Evolutionary conservation across 2,113 vertebrate genomes (phyloP).

Genomic region (Datnioides undecimradiatus): DNA sequence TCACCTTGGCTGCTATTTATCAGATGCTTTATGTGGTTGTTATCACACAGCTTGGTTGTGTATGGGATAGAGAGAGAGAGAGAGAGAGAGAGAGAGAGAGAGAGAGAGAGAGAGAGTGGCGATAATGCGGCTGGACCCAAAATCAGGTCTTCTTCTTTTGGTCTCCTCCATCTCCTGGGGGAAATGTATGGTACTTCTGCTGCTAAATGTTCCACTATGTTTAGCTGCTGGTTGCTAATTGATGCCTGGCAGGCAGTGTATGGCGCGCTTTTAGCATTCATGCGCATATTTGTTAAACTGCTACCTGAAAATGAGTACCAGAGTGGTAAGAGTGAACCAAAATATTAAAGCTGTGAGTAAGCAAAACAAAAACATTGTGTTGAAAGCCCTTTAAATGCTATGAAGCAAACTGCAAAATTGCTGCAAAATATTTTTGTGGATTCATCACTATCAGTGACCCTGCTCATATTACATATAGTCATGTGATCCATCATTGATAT

Average conservation of each 20-base stretch:
- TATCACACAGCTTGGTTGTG: conserved; percentile 21
- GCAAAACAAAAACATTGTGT: not conserved
- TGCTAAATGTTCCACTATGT: not conserved
- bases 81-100: too few species aligned
- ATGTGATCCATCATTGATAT: not conserved
- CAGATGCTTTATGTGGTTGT: conserved; percentile 57
- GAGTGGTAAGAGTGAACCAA: not conserved
- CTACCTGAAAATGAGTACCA: not conserved
- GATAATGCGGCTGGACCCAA: too few species aligned
- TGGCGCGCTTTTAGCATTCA: not conserved
- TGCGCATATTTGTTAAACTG: not conserved
- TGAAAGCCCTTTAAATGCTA: not conserved
- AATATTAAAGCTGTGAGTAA: not conserved
- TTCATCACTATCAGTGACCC: not conserved
- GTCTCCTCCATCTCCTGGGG: not conserved
- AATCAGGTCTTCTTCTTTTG: too few species aligned
- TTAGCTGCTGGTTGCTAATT: not conserved
- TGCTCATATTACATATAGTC: not conserved
- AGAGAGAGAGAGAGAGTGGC: too few species aligned
- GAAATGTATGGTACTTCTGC: not conserved
- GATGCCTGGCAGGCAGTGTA: not conserved
- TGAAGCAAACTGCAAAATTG: not conserved
- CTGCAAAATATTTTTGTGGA: not conserved
- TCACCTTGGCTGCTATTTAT: conserved; percentile 67
- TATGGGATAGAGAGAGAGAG: conserved; percentile 33